These are phyloP conservation scores for Cotesia typhae DNA, from an alignment of 1,140 invertebrate species.

Conservation along the genomic window DNA sequence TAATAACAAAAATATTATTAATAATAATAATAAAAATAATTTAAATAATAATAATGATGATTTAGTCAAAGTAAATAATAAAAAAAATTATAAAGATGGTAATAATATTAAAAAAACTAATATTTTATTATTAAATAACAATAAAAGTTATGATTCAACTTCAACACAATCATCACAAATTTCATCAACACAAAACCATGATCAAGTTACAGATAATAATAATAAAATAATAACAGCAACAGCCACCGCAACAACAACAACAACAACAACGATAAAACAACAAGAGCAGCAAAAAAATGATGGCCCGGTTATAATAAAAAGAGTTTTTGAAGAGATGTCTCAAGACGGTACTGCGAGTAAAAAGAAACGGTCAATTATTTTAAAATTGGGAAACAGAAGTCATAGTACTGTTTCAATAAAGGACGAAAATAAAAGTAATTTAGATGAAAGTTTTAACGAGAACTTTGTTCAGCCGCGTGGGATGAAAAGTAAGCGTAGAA, in stretches of 20 bases:
- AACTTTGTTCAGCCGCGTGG: constrained; percentile 12
- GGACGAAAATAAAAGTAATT: constrained; percentile 1
- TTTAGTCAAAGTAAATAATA: not conserved
- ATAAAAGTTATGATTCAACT: not conserved
- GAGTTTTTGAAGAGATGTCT: constrained; percentile 32
- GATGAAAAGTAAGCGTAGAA: constrained; percentile 13
- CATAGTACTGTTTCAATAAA: not conserved
- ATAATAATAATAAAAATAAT: no score
- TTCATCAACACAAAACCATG: constrained; percentile 23
- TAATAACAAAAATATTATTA: no score
- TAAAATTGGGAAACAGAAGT: constrained; percentile 30
- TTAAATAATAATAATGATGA: no score
- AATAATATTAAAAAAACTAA: not conserved
- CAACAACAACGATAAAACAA: no score
- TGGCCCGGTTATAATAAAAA: constrained; percentile 26
- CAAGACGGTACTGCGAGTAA: constrained; percentile 20
- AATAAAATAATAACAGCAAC: no score
- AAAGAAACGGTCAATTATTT: constrained; percentile 30
- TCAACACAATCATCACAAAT: constrained; percentile 23
- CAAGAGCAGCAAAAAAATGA: constrained; percentile 18
- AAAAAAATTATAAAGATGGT: not conserved
- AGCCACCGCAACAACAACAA: not conserved
- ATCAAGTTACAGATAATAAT: not conserved
- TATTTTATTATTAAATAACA: not conserved
- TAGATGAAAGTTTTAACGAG: not conserved